Evolutionary conservation across 2,888 invertebrate species (phyloP), one percentile per base, ranked within the genome.

Genomic region (Anarsia innoxiella): DNA sequence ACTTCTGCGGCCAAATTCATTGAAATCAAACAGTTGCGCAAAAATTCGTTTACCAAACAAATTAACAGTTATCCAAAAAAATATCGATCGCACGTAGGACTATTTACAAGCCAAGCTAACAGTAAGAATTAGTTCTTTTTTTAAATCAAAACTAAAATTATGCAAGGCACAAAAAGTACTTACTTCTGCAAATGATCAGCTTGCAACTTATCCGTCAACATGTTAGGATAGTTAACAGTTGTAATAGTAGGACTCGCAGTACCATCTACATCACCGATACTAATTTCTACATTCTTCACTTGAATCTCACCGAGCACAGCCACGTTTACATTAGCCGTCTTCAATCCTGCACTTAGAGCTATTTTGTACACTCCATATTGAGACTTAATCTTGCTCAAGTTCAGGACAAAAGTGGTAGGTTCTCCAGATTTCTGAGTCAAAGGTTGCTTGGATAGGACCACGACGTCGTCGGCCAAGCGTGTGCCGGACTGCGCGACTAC

Each of bases 201-300:
- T 52, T 93, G 91, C 11, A 97, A 77, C 6, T 86, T 80, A 29
- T 88, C 88, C 0, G 83, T 56, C 16, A 95, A 72, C 63, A 93
- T 93, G 42, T 89, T 88, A 1, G 94, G 94, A 63, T 91, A 90
- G 0, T 83, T 70, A 3, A 97, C 86, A 45, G 92, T 93, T 42
- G 80, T 89, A 38, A 94, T 78, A 67, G 92, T 93, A 0, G 94
- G 90, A 38, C 93, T 91, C 13, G 94, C 92, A 2, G 93, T 91
- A 44, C 96, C 95, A 71, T 98, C 97, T 3, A 94, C 90, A 68
- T 98, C 97, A 2, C 92, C 93, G 12, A 97, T 88, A 2, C 96
- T 95, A 31, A 98, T 86, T 70, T 97, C 96, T 31, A 95, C 87
- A 37, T 88, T 89, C 51, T 92, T 90, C 0, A 97, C 88, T 44